Evolutionary conservation across 2,797 vertebrate genomes (phyloP).

Genomic region (Macrochelys suwanniensis): DNA sequence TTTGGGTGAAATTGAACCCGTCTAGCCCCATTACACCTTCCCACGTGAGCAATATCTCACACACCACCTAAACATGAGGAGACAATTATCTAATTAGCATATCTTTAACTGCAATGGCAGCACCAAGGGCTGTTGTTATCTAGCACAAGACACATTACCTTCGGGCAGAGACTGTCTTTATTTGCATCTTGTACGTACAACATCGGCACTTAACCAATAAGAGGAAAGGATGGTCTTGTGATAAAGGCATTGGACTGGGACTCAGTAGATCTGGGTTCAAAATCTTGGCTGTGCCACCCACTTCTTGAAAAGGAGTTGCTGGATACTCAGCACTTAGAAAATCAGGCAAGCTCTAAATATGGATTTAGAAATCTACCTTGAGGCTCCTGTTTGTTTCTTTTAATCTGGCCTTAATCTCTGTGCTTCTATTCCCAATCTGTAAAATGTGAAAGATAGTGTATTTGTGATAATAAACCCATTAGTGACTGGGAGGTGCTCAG

Average conservation of each 20-base stretch:
- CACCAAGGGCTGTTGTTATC: not conserved
- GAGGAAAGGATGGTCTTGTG: accelerated
- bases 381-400: slow-evolving; percentile 14
- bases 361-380: slow-evolving; percentile 10
- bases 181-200: slow-evolving; percentile 20
- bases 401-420: not conserved
- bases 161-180: not conserved
- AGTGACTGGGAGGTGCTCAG: not conserved
- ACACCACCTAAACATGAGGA: not conserved
- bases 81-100: not conserved
- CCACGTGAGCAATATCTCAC: not conserved
- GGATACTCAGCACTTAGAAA: not conserved
- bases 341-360: not conserved
- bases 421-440: not conserved
- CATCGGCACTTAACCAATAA: not conserved
- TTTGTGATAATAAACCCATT: not conserved
- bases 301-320: not conserved
- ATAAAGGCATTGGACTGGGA: not conserved
- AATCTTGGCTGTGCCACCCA: not conserved
- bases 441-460: not conserved
- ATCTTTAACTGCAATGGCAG: not conserved
- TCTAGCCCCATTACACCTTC: not conserved
- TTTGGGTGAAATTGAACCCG: not conserved
- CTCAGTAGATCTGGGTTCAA: not conserved
- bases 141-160: not conserved